These are phyloP conservation scores for Pipa parva DNA, from an alignment of 2,113 vertebrate genomes.

Conservation along the genomic window DNA sequence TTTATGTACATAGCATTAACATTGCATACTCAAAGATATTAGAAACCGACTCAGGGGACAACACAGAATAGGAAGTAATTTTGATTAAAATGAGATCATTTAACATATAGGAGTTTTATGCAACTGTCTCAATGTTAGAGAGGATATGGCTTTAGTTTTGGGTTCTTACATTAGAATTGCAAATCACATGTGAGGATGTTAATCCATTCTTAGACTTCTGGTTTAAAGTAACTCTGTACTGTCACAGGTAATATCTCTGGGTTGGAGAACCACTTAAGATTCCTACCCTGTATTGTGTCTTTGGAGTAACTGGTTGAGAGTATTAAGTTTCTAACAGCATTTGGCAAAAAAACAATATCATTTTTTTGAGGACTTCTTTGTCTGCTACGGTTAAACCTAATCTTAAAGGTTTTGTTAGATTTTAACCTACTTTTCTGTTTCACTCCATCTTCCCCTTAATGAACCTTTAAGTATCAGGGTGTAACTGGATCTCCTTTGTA, in stretches of 20 bases:
- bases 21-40: too few relatives aligned
- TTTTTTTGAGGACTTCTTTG: constrained; percentile 30
- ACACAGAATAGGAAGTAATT: too few relatives aligned
- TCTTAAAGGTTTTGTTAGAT: constrained; percentile 15
- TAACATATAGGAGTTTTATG: too few relatives aligned
- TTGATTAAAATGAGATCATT: too few relatives aligned
- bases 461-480: constrained; percentile 35
- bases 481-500: constrained; percentile 23
- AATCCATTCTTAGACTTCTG: too few relatives aligned
- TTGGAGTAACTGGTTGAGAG: constrained; percentile 14
- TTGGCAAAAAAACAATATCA: neutral
- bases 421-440: constrained; percentile 37
- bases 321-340: constrained; percentile 26
- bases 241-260: neutral
- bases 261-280: neutral
- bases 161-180: too few relatives aligned
- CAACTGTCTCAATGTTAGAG: too few relatives aligned
- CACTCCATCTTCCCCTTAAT: constrained; percentile 25
- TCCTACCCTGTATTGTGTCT: constrained; percentile 7
- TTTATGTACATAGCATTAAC: too few relatives aligned
- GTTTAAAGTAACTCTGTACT: neutral
- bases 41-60: too few relatives aligned
- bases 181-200: too few relatives aligned
- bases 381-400: constrained; percentile 23
- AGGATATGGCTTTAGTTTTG: too few relatives aligned